Conservation (phyloP, 2,888 invertebrate species). For the Cantharis lateralis region DNA sequence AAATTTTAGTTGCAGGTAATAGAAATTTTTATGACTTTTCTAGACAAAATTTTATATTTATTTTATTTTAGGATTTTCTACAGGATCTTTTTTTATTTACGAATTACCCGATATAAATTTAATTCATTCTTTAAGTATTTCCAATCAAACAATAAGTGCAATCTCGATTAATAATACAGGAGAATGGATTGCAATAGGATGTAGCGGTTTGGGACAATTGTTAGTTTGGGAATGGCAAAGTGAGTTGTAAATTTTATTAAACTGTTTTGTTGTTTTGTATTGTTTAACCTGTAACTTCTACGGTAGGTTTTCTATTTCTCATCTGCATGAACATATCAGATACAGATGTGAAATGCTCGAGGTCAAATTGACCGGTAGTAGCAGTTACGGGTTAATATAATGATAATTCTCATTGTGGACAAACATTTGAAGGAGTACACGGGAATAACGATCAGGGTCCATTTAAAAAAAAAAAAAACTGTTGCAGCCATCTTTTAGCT, state of each 20-base stretch:
- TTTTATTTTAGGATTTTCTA: slow-evolving; percentile 74
- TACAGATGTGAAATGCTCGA: too few relatives aligned
- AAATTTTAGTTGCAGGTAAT: slow-evolving; percentile 77
- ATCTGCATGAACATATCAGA: too few relatives aligned
- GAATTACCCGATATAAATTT: slow-evolving; percentile 93
- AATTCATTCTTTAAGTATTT: slow-evolving; percentile 88
- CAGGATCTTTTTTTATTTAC: slow-evolving; percentile 90
- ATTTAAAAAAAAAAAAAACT: too few relatives aligned
- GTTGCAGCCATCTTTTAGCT: too few relatives aligned
- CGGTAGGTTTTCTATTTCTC: too few relatives aligned
- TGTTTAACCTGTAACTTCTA: too few relatives aligned
- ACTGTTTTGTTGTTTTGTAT: background rate
- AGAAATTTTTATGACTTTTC: background rate
- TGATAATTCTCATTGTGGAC: too few relatives aligned
- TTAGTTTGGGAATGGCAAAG: slow-evolving; percentile 99
- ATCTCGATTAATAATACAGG: slow-evolving; percentile 84
- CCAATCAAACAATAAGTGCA: slow-evolving; percentile 80
- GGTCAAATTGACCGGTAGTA: too few relatives aligned
- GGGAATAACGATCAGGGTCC: too few relatives aligned
- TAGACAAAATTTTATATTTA: background rate
- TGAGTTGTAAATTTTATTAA: slow-evolving; percentile 45
- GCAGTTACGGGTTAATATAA: too few relatives aligned
- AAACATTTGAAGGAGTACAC: too few relatives aligned
- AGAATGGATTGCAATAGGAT: slow-evolving; percentile 96
- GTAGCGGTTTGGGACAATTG: slow-evolving; percentile 86